Percentiles rank a stretch among this genome's conserved stretches.
phyloP scores from a whole-genome alignment of 2,797 vertebrate species.

The Microctenopoma lineatum region DNA sequence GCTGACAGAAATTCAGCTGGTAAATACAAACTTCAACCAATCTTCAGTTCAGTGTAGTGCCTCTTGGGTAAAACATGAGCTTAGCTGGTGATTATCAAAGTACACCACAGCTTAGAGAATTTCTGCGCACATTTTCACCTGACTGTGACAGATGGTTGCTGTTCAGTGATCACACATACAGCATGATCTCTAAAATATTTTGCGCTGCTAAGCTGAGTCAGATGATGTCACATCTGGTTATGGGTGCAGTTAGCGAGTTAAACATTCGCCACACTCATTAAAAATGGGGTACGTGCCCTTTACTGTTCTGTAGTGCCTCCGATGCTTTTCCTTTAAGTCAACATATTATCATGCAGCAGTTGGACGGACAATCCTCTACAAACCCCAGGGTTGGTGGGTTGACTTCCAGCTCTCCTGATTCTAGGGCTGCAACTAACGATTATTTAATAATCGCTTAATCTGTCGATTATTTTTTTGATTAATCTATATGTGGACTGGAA shows the following conservation, averaged over 20 bases:
- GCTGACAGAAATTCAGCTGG: not conserved
- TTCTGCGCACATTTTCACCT: not conserved
- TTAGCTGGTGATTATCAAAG: not conserved
- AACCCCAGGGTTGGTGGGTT: too few species aligned
- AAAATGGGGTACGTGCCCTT: constrained; percentile 7
- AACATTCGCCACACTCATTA: constrained; percentile 12
- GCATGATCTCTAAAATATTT: constrained; percentile 9
- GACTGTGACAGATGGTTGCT: not conserved
- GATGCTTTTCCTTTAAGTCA: not conserved
- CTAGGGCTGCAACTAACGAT: too few species aligned
- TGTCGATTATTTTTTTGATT: too few species aligned
- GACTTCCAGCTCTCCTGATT: too few species aligned
- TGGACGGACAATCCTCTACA: too few species aligned
- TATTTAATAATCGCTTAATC: too few species aligned
- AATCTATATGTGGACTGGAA: too few species aligned
- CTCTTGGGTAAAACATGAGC: not conserved
- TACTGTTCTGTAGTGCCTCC: not conserved
- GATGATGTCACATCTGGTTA: constrained; percentile 9
- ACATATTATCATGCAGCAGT: not conserved
- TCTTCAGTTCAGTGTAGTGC: not conserved
- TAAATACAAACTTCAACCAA: constrained; percentile 6
- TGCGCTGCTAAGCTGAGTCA: constrained; percentile 13
- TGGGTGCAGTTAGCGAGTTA: not conserved
- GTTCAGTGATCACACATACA: constrained; percentile 11
- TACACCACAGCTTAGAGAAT: not conserved